Percentiles rank a stretch among this genome's conserved stretches.
phyloP scores from a whole-genome alignment of 2,113 vertebrate genomes.

The Pelmatolapia mariae region DNA sequence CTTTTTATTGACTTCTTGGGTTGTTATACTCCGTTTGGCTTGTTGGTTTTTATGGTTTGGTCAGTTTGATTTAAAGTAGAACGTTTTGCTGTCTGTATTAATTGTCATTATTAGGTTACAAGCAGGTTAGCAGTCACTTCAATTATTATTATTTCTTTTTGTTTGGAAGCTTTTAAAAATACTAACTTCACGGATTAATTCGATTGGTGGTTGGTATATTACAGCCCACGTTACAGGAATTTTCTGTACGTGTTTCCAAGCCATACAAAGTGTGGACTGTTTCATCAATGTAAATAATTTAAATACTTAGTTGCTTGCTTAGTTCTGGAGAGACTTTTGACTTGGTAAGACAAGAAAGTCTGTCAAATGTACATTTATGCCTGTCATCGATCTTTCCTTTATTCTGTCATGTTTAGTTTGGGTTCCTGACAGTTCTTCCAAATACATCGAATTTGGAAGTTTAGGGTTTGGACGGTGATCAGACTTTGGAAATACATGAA shows the following conservation, averaged over 20 bases:
- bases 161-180: background rate
- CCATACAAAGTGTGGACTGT: background rate
- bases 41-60: background rate
- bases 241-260: background rate
- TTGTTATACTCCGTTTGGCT: background rate
- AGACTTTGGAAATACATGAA: background rate
- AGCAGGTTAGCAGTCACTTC: background rate
- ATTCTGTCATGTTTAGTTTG: background rate
- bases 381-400: background rate
- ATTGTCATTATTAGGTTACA: background rate
- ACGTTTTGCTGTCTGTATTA: background rate
- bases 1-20: background rate
- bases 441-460: background rate
- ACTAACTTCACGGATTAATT: background rate
- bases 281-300: background rate
- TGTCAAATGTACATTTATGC: background rate
- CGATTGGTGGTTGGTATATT: background rate
- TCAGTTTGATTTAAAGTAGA: background rate
- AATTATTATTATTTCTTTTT: background rate
- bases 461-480: background rate
- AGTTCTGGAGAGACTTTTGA: background rate
- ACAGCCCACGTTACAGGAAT: background rate
- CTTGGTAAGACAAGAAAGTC: background rate
- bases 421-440: background rate
- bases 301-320: background rate